Base-by-base conservation (phyloP, 2,113 vertebrate genomes). In the Ctenodactylus gundi region DNA sequence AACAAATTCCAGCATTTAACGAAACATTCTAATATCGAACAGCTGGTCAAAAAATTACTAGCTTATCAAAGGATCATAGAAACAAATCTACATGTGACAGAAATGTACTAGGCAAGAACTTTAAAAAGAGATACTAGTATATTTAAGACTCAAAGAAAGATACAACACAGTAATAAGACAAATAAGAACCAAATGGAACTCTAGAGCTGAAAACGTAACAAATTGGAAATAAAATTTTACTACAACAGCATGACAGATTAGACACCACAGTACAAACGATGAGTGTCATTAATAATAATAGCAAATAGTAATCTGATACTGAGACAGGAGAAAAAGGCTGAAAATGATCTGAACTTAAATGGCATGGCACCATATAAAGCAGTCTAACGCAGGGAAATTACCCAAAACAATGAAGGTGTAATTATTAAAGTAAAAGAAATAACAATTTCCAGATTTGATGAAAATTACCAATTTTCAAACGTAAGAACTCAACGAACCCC, bases 141-240 rank as follows among this genome's bases (percentile, higher is more conserved):
- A 41, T 10, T 46, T 60, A 80, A 68, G 7, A 72, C 67, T 73
- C 78, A 78, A 93, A 86, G 4, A 84, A 82, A 93, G 92, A 68
- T 2, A 70, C 39, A 92, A 83, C 49, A 84, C 21, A 91, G 75
- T 78, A 10, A 53, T 15, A 92, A 55, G 20, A 91, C 25, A 85
- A 88, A 51, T 14, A 4, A 25, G 68, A 49, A 72, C 75, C 49
- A 27, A 73, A 34, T n/a, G 25, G 36, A 10, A 68, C 15, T 70
- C n/a, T n/a, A 80, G 6, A 93, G 53, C 39, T 85, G 39, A 41
- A 88, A 90, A 93, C 60, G 44, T 18, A 27, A 20, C 27, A 10
- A 27, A 94, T 34, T 29, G 77, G 29, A 85, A 94, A 93, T 55
- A 55, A 94, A 93, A 65, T 58, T 64, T 70, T 39, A 88, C 36